phyloP scores from a whole-genome alignment of 2,888 invertebrate genomes.

The Cataglyphis livida region DNA sequence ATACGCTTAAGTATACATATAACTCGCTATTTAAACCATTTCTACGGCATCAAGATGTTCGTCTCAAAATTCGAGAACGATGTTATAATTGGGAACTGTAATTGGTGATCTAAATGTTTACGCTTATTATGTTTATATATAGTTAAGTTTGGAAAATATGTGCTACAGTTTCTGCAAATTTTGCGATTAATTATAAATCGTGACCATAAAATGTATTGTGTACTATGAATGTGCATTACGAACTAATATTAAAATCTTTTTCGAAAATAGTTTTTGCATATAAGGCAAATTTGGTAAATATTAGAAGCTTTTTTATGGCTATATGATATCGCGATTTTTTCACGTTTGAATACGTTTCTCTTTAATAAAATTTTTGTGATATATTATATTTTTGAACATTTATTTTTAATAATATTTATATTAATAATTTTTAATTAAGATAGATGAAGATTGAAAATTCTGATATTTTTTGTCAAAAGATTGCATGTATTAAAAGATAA shows the following conservation, averaged over 20 bases:
- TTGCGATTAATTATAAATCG: not conserved
- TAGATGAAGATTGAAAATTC: not conserved
- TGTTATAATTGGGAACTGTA: not conserved
- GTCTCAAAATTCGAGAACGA: slow-evolving; percentile 13
- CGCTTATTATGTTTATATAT: not conserved
- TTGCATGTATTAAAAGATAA: not conserved
- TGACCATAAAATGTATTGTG: not conserved
- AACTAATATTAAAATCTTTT: not conserved
- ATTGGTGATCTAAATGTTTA: slow-evolving; percentile 8
- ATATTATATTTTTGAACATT: not conserved
- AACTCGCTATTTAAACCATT: not conserved
- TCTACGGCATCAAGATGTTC: not conserved
- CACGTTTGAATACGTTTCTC: not conserved
- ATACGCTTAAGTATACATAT: not conserved
- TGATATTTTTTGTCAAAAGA: not conserved
- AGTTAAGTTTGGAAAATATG: not conserved
- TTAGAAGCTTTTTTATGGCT: not conserved
- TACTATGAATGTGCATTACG: not conserved
- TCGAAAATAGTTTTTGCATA: not conserved
- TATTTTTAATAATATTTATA: not conserved
- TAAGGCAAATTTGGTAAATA: not conserved
- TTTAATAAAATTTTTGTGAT: not conserved
- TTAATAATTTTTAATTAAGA: not conserved
- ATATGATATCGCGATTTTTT: not conserved
- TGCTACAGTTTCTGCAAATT: not conserved